phyloP scores from a whole-genome alignment of 2,113 vertebrate species.

The Nothocercus julius region DNA sequence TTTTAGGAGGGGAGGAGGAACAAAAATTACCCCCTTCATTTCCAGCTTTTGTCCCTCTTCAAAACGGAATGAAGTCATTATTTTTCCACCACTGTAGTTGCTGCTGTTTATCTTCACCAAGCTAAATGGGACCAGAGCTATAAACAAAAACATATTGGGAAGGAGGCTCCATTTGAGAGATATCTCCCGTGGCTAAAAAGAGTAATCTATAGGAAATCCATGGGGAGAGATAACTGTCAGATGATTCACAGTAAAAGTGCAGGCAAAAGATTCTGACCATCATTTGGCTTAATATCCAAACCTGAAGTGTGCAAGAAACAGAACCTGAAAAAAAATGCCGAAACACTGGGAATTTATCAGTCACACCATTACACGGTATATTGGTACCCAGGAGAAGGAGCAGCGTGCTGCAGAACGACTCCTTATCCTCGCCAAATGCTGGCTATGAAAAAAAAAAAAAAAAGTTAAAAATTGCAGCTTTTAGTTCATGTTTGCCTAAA shows the following conservation, averaged over 20 bases:
- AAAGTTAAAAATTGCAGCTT: slow-evolving; percentile 1
- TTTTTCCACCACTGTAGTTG: neutral
- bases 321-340: neutral
- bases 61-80: neutral
- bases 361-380: neutral
- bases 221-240: neutral
- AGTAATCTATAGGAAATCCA: neutral
- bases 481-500: slow-evolving; percentile 34
- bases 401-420: neutral
- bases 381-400: neutral
- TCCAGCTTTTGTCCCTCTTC: neutral
- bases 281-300: neutral
- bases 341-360: neutral
- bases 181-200: neutral
- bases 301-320: neutral
- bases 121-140: neutral
- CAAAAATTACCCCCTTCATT: neutral
- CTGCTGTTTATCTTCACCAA: neutral
- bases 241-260: neutral
- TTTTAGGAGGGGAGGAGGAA: rapidly evolving
- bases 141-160: neutral
- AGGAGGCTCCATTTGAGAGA: neutral
- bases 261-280: neutral
- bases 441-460: slow-evolving; percentile 32
- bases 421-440: neutral